A percentile compares a stretch with the other conserved stretches of the same genome.
Conservation (phyloP, 2,113 vertebrate species). For the Centropus unirufus region DNA sequence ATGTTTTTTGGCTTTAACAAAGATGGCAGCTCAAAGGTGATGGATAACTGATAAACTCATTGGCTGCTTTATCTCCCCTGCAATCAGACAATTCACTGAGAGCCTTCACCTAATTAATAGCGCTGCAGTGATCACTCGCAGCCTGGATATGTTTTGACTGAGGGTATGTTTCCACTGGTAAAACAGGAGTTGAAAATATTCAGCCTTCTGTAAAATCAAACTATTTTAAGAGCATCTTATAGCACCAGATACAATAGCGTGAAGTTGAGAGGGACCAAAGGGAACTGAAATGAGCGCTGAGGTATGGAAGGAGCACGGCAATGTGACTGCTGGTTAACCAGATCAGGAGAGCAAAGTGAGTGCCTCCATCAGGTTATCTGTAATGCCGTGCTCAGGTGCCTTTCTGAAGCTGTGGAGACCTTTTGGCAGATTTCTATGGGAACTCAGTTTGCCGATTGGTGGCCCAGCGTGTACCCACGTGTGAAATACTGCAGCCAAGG, state of each 20-base stretch:
- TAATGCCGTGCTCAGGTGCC: neutral
- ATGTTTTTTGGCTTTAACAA: neutral
- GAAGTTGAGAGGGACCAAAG: slow-evolving; percentile 7
- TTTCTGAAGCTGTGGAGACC: neutral
- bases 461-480: neutral
- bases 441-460: neutral
- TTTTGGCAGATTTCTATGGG: neutral
- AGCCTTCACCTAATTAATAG: neutral
- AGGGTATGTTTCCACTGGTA: neutral
- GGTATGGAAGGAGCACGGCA: slow-evolving; percentile 11
- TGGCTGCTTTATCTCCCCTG: neutral
- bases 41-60: neutral
- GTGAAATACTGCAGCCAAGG: neutral
- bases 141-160: neutral
- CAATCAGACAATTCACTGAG: neutral
- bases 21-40: neutral
- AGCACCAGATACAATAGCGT: neutral
- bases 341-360: slow-evolving; percentile 13
- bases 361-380: neutral
- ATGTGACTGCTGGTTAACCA: slow-evolving; percentile 27
- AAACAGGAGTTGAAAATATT: neutral
- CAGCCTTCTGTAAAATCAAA: neutral
- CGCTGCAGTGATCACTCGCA: neutral
- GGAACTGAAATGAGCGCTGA: slow-evolving; percentile 35
- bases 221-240: neutral